Base-by-base conservation (phyloP, 2,113 vertebrate genomes). In the Sakesphorus luctuosus region DNA sequence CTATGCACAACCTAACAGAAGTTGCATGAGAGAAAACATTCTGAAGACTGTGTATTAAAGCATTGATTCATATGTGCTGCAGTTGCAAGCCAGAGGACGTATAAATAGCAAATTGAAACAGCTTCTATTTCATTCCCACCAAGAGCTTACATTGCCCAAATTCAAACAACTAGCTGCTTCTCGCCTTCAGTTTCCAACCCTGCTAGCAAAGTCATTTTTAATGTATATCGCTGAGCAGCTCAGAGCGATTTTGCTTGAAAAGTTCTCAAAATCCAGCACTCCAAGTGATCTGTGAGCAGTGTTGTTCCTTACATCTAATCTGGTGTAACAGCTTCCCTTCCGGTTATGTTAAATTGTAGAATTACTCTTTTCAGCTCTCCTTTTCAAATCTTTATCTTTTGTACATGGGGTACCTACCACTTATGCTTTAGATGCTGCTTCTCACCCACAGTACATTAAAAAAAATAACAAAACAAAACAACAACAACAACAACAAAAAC, bases 101-200 rank as follows among this genome's bases (percentile, higher is more conserved):
- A 91, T 35, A 95, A 90, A 93, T 61, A 93, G 85, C 68, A 94
- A 90, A 91, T 36, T 55, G 81, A 93, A 97, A 84, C 46, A 69
- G 58, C 80, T 92, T 94, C 78, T 83, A 29, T 71, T 65, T 75
- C 50, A 52, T 15, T 96, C 83, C 81, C 28, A 58, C 35, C 44
- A 36, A 75, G 84, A 87, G 20, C 87, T 85, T 72, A 58, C 62
- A 63, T 74, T 55, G 83, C 59, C 53, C 84, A 88, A 38, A 85
- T 95, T 96, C 76, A 75, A 84, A 94, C 80, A 92, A 67, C 80
- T 91, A 84, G 69, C 62, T 92, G n/a, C 62, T 38, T 93, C 83
- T 92, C 91, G 73, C 55, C 55, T 84, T 75, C 71, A 66, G 36
- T 56, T 80, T 53, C 62, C 62, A 69, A 62, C 67, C 18, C 58